These are phyloP conservation scores for Lasioglossum figueresi DNA, from an alignment of 2,888 invertebrate genomes.

Conservation along the genomic window DNA sequence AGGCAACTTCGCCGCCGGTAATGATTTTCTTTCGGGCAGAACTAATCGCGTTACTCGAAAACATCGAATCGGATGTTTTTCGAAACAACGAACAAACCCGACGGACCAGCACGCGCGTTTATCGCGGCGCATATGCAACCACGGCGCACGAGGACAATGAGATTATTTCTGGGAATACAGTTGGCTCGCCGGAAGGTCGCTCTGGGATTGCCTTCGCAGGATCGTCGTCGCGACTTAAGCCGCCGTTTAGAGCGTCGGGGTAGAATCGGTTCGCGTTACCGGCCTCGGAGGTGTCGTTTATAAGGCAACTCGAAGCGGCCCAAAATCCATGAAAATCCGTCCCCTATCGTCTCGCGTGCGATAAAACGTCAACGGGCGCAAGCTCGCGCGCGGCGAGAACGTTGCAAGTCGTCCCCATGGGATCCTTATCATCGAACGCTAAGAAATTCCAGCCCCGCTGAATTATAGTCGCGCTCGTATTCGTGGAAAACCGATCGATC, in stretches of 20 bases:
- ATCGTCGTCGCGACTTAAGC: conserved; percentile 72
- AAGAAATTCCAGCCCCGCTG: background rate
- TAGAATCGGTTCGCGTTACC: conserved; percentile 58
- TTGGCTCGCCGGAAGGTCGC: conserved; percentile 28
- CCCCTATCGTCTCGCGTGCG: conserved; percentile 52
- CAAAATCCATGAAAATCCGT: conserved; percentile 61
- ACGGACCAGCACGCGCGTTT: background rate
- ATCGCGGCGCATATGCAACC: background rate
- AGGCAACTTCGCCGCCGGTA: background rate
- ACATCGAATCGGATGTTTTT: background rate
- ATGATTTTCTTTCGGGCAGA: background rate
- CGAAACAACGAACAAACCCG: background rate
- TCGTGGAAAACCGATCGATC: background rate
- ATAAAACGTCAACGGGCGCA: conserved; percentile 56
- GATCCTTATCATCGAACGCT: conserved; percentile 25
- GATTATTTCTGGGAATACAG: conserved; percentile 50
- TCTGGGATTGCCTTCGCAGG: conserved; percentile 45
- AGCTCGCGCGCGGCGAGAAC: conserved; percentile 29
- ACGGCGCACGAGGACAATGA: conserved; percentile 2
- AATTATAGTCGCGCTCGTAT: background rate
- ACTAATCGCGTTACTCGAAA: background rate
- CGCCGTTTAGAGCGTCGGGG: conserved; percentile 63
- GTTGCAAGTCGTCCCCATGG: conserved; percentile 21
- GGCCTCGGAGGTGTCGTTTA: conserved; percentile 60
- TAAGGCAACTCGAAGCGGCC: conserved; percentile 54